Base-by-base conservation (phyloP, 1,140 invertebrate species). In the Stenopsyche tienmushanensis region DNA sequence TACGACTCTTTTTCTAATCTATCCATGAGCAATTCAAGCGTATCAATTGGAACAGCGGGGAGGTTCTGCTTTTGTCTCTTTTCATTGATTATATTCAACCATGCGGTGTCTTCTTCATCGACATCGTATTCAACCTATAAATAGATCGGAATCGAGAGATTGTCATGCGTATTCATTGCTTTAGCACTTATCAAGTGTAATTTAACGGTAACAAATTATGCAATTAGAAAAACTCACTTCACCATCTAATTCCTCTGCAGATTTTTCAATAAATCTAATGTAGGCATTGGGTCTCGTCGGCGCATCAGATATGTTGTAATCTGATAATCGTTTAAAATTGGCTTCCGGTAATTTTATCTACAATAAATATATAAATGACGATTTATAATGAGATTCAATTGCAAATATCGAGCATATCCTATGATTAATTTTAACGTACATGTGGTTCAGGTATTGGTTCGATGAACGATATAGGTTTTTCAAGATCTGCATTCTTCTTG, bases 1-100 rank as follows among this genome's bases (percentile, higher is more conserved):
- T 96, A 97, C 1, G 94, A 97, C 79, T 98, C 96, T 77, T 98
- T 99, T 75, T 99, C 96, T 65, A 99, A 80, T 63, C 95, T 84
- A 81, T 99, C 96, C 94, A 98, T 98, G 5, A 98, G 78, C 1
- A 97, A 76, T 80, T 98, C 96, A 80, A 99, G 90, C 0, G 88
- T 91, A 73, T 96, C 92, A 25, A 92, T 86, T 54, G 87, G 85
- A n/a, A 97, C 87, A 1, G 84, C 76, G 13, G 82, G 83, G 3
- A 94, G 74, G 3, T 86, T 85, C 50, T 87, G 83, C 20, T 85
- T 85, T 69, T 84, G 78, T 62, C 93, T 80, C 71, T 86, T 86
- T 71, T 93, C 89, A 77, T 98, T 98, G 52, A 96, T 89, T 39
- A 96, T 84, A 50, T 88, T 84, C 41, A 98, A 74, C 96, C 95